phyloP scores from a whole-genome alignment of 2,797 vertebrate species.

The Sandelia bainsii region DNA sequence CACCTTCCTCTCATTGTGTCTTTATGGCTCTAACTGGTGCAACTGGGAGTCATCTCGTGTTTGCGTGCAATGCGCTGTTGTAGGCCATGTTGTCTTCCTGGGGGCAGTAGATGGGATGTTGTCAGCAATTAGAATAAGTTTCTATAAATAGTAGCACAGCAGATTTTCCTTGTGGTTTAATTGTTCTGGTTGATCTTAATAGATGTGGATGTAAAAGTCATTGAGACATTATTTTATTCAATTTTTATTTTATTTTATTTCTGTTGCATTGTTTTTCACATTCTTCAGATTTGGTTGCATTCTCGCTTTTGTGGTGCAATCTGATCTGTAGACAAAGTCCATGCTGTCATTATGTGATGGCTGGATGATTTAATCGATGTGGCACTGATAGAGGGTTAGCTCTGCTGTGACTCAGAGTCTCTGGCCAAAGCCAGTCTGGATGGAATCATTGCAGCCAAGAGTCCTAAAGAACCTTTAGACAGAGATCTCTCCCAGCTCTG shows the following conservation, averaged over 20 bases:
- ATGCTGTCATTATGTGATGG: conserved; percentile 34
- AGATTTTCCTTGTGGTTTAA: conserved; percentile 46
- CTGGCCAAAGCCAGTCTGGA: conserved; percentile 16
- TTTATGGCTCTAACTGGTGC: conserved; percentile 20
- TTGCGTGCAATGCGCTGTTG: conserved; percentile 56
- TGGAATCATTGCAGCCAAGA: conserved; percentile 28
- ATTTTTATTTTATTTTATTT: too few relatives aligned
- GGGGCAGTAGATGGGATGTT: conserved; percentile 59
- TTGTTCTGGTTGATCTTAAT: conserved; percentile 25
- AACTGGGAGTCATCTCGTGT: conserved; percentile 45
- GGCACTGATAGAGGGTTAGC: too few relatives aligned
- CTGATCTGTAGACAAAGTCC: background rate
- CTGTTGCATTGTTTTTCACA: conserved; percentile 3
- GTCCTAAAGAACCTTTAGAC: conserved; percentile 21
- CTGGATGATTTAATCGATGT: background rate
- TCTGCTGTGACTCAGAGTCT: conserved; percentile 1
- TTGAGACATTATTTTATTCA: too few relatives aligned
- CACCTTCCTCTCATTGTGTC: conserved; percentile 58
- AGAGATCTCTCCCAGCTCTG: conserved; percentile 19
- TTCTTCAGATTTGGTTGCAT: background rate
- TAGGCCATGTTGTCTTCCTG: conserved; percentile 71
- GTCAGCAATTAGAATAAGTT: conserved; percentile 64
- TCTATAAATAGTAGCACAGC: conserved; percentile 69
- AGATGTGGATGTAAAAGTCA: conserved; percentile 9
- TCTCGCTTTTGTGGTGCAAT: background rate